Evolutionary conservation across 2,113 vertebrate species (phyloP).

Genomic region (Dipodomys stephensi): DNA sequence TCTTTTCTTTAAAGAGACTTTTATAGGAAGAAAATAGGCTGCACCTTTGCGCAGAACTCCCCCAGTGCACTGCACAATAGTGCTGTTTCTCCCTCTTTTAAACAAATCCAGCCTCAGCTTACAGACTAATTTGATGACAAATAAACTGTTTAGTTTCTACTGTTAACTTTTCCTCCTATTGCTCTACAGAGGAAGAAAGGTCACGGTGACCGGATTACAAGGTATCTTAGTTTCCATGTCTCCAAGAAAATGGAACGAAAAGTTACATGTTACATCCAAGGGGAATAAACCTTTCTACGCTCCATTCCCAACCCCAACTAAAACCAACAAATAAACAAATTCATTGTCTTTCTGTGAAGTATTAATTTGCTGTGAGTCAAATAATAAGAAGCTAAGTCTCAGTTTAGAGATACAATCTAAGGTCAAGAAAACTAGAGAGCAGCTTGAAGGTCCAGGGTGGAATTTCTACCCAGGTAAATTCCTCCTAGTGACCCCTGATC

Average conservation of each 20-base stretch:
- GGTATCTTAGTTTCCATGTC: not conserved
- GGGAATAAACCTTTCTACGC: not conserved
- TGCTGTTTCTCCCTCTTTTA: not conserved
- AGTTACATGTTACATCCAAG: not conserved
- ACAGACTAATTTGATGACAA: not conserved
- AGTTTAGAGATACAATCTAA: not conserved
- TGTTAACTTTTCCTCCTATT: not conserved
- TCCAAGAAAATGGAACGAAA: not conserved
- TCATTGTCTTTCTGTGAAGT: not conserved
- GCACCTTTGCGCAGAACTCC: not conserved
- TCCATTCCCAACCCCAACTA: not conserved
- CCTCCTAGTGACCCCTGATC: not conserved
- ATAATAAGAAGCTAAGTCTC: not conserved
- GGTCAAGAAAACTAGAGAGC: not conserved
- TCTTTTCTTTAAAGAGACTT: not conserved
- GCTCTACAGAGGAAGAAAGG: not conserved
- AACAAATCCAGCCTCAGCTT: not conserved
- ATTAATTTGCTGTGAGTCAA: slow-evolving; percentile 29
- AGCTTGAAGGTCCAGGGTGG: not conserved
- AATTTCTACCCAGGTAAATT: not conserved
- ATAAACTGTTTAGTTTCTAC: not conserved
- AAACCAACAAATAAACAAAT: not conserved
- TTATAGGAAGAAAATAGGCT: not conserved
- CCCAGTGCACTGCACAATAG: not conserved
- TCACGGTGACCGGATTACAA: not conserved